Percentiles rank a stretch among this genome's conserved stretches.
Evolutionary conservation across 1,140 invertebrate genomes (phyloP).

Genomic region (Cecropterus lyciades): DNA sequence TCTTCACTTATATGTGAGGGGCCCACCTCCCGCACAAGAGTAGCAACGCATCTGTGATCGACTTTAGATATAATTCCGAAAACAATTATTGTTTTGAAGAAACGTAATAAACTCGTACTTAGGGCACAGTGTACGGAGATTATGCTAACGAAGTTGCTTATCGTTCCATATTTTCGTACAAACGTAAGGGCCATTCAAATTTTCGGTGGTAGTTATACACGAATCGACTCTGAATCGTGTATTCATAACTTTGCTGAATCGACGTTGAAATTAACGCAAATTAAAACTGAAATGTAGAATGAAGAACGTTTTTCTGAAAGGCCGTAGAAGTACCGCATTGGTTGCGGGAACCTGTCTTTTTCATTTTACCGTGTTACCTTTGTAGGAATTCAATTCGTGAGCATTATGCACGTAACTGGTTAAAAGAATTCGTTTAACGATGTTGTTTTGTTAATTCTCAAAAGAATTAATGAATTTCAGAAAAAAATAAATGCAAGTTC

Average conservation of each 20-base stretch:
- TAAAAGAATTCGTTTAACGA: no score
- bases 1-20: no score
- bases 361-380: background rate
- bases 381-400: background rate
- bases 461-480: no score
- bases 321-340: background rate
- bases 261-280: conserved; percentile 21
- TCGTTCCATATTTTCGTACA: background rate
- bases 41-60: no score
- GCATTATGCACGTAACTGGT: no score
- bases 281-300: conserved; percentile 30
- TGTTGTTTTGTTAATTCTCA: no score
- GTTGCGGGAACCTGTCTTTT: conserved; percentile 3
- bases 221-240: background rate
- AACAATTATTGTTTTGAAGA: no score
- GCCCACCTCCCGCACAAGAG: no score
- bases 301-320: conserved; percentile 11
- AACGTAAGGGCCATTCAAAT: conserved; percentile 3
- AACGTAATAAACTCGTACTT: no score
- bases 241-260: conserved; percentile 11
- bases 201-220: background rate
- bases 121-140: no score
- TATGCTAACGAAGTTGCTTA: background rate
- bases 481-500: no score
- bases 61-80: no score